Percentiles rank a stretch among this genome's conserved stretches.
Evolutionary conservation across 2,797 vertebrate genomes (phyloP).

Genomic region (Knipowitschia caucasica): DNA sequence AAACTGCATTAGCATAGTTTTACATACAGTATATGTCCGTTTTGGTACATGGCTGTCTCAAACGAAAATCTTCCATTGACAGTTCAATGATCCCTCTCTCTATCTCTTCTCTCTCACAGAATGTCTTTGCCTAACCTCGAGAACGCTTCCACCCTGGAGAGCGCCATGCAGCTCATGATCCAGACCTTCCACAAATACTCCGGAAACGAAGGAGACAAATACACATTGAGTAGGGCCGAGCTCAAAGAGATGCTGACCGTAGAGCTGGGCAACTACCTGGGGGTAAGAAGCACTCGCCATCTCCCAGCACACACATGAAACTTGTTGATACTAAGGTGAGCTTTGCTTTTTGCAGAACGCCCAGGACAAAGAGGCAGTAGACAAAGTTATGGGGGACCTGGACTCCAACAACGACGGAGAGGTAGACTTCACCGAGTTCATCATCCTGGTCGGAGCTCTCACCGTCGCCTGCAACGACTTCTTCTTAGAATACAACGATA

Average conservation of each 20-base stretch:
- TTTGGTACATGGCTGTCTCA: neutral
- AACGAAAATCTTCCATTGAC: neutral
- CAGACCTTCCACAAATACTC: slow-evolving; percentile 83
- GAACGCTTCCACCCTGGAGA: slow-evolving; percentile 76
- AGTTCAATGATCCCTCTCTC: slow-evolving; percentile 4
- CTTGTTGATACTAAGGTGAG: slow-evolving; percentile 6
- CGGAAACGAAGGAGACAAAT: slow-evolving; percentile 80
- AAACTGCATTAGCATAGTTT: too few relatives aligned
- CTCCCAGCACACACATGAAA: neutral
- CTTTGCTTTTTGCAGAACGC: slow-evolving; percentile 62
- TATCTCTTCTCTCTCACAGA: slow-evolving; percentile 34
- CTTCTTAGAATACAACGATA: slow-evolving; percentile 78
- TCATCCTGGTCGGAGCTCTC: slow-evolving; percentile 79
- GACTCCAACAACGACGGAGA: slow-evolving; percentile 80
- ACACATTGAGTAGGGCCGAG: slow-evolving; percentile 75
- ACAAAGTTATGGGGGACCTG: slow-evolving; percentile 80
- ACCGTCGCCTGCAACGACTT: slow-evolving; percentile 83
- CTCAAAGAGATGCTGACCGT: slow-evolving; percentile 77
- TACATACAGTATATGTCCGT: too few relatives aligned
- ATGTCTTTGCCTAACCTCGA: slow-evolving; percentile 73
- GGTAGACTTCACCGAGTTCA: slow-evolving; percentile 82
- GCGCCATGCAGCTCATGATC: slow-evolving; percentile 81
- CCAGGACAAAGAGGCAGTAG: slow-evolving; percentile 79
- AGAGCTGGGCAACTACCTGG: slow-evolving; percentile 78
- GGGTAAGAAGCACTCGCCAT: slow-evolving; percentile 61